These are phyloP conservation scores for Hyalella azteca DNA, from an alignment of 2,888 invertebrate genomes.

Conservation along the genomic window DNA sequence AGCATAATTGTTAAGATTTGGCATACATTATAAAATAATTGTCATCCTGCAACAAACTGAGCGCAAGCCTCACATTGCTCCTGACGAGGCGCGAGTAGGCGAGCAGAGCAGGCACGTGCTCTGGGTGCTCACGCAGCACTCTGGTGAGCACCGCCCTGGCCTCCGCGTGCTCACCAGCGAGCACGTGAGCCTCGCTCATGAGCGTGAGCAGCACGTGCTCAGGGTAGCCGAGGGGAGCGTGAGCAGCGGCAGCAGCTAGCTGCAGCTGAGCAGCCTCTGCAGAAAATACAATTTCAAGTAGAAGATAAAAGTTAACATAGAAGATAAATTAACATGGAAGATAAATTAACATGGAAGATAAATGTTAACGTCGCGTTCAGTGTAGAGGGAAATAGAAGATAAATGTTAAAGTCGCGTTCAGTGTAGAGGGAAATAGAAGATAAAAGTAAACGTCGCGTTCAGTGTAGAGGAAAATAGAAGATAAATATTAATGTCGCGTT, in stretches of 20 bases:
- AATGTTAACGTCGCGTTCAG: no score
- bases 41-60: background rate
- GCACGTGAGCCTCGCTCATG: slow-evolving; percentile 59
- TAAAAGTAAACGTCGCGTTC: no score
- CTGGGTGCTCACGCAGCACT: slow-evolving; percentile 63
- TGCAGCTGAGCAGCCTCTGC: slow-evolving; percentile 46
- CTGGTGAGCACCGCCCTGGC: slow-evolving; percentile 53
- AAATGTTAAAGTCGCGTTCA: no score
- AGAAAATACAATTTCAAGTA: no score
- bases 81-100: slow-evolving; percentile 64
- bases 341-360: no score
- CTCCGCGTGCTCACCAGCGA: slow-evolving; percentile 53
- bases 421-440: no score
- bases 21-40: background rate
- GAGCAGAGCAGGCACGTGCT: slow-evolving; percentile 65
- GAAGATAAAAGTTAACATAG: no score
- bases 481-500: no score
- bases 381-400: no score
- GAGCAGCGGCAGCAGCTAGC: slow-evolving; percentile 43
- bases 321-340: no score
- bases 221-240: slow-evolving; percentile 50
- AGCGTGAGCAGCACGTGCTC: slow-evolving; percentile 48
- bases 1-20: background rate
- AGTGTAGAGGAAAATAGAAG: no score
- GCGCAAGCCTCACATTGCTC: slow-evolving; percentile 58